Percentiles rank a stretch among this genome's conserved stretches.
Evolutionary conservation across 2,888 invertebrate genomes (phyloP).

Genomic region (Smittia aterrima): DNA sequence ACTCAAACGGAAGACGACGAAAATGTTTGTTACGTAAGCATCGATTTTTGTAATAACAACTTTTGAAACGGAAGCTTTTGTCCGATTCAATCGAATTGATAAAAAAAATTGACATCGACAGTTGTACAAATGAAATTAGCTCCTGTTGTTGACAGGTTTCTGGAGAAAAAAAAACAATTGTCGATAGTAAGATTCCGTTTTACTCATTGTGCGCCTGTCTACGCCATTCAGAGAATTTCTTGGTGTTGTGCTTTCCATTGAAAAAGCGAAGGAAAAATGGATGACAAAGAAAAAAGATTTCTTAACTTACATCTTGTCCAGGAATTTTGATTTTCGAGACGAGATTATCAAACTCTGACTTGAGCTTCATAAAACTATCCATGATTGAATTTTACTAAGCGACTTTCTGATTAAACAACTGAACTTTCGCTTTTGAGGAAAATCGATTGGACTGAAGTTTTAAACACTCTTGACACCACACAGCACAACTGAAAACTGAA

Average conservation of each 20-base stretch:
- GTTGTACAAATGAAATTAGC: neutral
- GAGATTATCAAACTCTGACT: conserved; percentile 38
- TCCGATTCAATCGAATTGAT: no score
- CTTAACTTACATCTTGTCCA: conserved; percentile 36
- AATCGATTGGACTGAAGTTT: neutral
- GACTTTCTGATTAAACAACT: neutral
- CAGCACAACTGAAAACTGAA: conserved; percentile 36
- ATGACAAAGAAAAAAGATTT: neutral
- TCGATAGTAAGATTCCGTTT: no score
- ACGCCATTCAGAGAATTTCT: conserved; percentile 20
- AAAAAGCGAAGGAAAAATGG: neutral
- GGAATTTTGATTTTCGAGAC: conserved; percentile 40
- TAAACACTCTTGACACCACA: conserved; percentile 24
- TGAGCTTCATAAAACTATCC: conserved; percentile 40
- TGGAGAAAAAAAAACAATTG: no score
- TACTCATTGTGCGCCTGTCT: conserved; percentile 12
- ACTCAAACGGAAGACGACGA: no score
- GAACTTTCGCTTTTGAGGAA: neutral
- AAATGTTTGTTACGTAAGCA: neutral
- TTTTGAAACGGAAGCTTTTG: neutral
- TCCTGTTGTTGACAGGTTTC: neutral
- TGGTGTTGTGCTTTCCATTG: neutral
- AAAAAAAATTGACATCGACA: neutral
- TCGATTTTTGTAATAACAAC: neutral
- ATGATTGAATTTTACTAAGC: neutral